Conservation (phyloP, 2,888 invertebrate genomes). For the Anoplius nigerrimus region DNA sequence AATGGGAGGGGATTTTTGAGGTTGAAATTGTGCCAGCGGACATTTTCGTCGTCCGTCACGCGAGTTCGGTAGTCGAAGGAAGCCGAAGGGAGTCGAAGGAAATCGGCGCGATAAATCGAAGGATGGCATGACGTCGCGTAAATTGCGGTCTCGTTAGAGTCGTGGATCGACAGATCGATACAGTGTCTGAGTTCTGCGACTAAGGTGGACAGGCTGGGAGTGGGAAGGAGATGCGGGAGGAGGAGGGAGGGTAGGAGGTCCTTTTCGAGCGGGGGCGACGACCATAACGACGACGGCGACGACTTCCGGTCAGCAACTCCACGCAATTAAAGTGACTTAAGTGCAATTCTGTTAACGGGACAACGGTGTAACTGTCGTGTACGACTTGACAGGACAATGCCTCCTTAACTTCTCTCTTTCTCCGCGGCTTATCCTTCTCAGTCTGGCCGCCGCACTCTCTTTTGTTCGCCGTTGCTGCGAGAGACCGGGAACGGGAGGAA, state of each 20-base stretch:
- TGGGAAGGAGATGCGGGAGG: slow-evolving; percentile 12
- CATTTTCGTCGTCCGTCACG: too few species aligned
- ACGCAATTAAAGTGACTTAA: slow-evolving; percentile 61
- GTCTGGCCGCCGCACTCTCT: background rate
- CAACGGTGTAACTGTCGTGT: slow-evolving; percentile 49
- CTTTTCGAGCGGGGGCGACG: slow-evolving; percentile 48
- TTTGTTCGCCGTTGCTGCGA: background rate
- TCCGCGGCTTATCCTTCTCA: slow-evolving; percentile 1
- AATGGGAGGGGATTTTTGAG: too few species aligned
- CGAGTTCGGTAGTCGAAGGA: too few species aligned
- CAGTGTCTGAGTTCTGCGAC: background rate
- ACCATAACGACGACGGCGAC: slow-evolving; percentile 63
- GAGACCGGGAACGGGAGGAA: background rate
- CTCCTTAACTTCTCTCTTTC: slow-evolving; percentile 34
- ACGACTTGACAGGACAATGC: slow-evolving; percentile 56
- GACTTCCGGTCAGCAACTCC: slow-evolving; percentile 61
- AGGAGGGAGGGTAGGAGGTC: slow-evolving; percentile 31
- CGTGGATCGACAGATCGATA: slow-evolving; percentile 7
- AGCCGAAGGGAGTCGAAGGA: too few species aligned
- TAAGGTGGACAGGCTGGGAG: slow-evolving; percentile 14
- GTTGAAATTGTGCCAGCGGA: too few species aligned
- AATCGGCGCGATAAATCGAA: too few species aligned
- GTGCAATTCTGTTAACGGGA: slow-evolving; percentile 61
- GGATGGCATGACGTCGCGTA: too few species aligned
- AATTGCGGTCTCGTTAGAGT: too few species aligned